Evolutionary conservation across 2,113 vertebrate genomes (phyloP).

Genomic region (Salvelinus namaycush): DNA sequence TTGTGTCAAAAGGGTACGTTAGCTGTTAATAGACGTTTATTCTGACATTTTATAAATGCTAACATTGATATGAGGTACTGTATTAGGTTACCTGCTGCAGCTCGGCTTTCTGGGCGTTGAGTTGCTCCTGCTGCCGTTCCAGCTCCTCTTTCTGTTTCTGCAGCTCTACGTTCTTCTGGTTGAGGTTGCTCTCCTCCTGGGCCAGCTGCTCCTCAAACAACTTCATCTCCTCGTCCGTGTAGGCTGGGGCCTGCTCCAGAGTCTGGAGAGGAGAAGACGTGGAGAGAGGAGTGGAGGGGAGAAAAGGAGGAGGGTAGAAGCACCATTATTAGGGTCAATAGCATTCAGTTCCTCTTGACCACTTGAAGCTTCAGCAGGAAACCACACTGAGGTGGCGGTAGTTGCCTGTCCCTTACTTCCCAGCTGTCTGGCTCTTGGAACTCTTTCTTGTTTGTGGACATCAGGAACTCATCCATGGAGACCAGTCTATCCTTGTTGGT

Average conservation of each 20-base stretch:
- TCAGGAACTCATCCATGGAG: slow-evolving; percentile 85
- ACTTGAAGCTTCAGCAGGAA: not conserved
- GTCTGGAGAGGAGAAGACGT: slow-evolving; percentile 71
- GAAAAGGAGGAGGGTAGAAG: too few species aligned
- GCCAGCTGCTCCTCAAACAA: slow-evolving; percentile 84
- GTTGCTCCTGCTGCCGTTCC: slow-evolving; percentile 82
- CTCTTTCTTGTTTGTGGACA: slow-evolving; percentile 83
- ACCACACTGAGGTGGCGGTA: too few species aligned
- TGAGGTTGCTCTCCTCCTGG: slow-evolving; percentile 80
- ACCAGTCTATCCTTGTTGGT: slow-evolving; percentile 86
- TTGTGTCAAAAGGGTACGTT: too few species aligned
- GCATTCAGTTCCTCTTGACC: not conserved
- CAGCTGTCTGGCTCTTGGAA: slow-evolving; percentile 82
- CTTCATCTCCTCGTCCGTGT: slow-evolving; percentile 86
- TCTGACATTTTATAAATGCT: not conserved
- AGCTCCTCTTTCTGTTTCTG: slow-evolving; percentile 80
- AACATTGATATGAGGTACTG: not conserved
- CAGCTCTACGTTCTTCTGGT: slow-evolving; percentile 77
- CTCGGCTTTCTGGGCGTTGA: slow-evolving; percentile 82
- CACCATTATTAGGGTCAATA: too few species aligned
- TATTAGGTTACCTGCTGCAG: slow-evolving; percentile 80
- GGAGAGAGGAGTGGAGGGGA: too few species aligned
- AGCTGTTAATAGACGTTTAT: too few species aligned
- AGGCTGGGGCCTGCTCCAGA: slow-evolving; percentile 83
- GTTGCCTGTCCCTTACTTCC: slow-evolving; percentile 78